Evolutionary conservation across 2,797 vertebrate species (phyloP).

Genomic region (Amniataba percoides): DNA sequence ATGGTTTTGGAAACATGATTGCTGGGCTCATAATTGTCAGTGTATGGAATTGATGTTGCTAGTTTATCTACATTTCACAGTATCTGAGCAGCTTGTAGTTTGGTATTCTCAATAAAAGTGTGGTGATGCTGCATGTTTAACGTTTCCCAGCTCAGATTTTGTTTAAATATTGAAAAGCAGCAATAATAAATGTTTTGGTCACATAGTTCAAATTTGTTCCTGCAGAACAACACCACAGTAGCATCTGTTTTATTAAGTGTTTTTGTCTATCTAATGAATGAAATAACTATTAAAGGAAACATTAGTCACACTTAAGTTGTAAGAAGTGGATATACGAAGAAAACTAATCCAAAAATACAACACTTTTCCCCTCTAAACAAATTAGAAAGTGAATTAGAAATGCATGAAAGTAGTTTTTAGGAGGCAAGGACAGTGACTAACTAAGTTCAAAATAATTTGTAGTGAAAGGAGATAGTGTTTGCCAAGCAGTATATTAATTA

Average conservation of each 20-base stretch:
- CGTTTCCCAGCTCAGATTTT: neutral
- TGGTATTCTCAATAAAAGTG: neutral
- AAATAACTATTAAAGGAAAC: too few relatives aligned
- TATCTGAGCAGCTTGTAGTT: neutral
- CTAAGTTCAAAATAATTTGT: neutral
- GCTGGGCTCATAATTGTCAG: neutral
- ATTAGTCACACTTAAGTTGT: neutral
- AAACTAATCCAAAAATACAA: neutral
- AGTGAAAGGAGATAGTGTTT: constrained; percentile 2
- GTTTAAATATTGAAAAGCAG: neutral
- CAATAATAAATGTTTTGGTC: neutral
- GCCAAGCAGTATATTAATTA: constrained; percentile 50
- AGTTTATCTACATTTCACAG: neutral
- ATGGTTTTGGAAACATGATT: constrained; percentile 3
- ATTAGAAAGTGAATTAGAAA: neutral
- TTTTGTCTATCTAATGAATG: too few relatives aligned
- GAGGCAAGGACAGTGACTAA: neutral
- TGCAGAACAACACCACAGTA: neutral
- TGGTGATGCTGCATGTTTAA: neutral
- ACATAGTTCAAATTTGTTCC: too few relatives aligned
- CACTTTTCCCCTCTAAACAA: neutral
- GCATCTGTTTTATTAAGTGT: neutral
- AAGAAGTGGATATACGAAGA: neutral
- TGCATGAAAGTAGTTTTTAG: neutral
- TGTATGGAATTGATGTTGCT: too few relatives aligned